phyloP scores from a whole-genome alignment of 2,797 vertebrate species.

The Tragelaphus oryx region DNA sequence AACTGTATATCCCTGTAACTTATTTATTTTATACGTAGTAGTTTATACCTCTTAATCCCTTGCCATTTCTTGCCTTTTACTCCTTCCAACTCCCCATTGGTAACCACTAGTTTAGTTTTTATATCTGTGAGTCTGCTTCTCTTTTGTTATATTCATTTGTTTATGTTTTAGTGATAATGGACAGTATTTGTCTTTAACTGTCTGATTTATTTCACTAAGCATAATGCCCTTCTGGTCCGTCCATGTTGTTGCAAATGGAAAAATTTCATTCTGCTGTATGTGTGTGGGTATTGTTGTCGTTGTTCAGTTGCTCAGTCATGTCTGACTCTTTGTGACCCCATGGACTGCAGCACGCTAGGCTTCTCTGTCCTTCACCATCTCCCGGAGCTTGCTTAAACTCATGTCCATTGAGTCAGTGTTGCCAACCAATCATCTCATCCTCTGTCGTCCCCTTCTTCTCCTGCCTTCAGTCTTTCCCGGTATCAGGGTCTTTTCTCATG shows the following conservation, averaged over 20 bases:
- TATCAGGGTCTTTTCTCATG: background rate
- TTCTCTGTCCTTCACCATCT: background rate
- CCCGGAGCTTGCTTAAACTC: background rate
- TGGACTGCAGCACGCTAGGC: background rate
- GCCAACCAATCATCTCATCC: background rate
- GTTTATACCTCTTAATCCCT: background rate
- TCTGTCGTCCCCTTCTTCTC: background rate
- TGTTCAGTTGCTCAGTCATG: background rate
- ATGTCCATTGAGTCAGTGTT: background rate
- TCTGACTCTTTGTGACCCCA: background rate
- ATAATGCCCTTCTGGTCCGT: background rate
- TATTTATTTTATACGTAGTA: background rate
- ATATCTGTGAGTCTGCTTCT: background rate
- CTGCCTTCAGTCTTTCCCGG: background rate
- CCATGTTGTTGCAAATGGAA: background rate
- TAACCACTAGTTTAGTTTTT: background rate
- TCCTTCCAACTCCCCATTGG: background rate
- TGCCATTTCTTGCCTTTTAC: background rate
- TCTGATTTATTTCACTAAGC: background rate
- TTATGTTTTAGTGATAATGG: background rate
- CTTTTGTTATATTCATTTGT: background rate
- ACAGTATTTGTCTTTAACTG: background rate
- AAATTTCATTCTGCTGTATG: background rate
- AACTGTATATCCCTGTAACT: background rate
- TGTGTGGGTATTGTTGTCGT: background rate